Percentiles rank a stretch among this genome's conserved stretches.
Conservation (phyloP, 2,888 invertebrate genomes). For the Mimachlamys varia region DNA sequence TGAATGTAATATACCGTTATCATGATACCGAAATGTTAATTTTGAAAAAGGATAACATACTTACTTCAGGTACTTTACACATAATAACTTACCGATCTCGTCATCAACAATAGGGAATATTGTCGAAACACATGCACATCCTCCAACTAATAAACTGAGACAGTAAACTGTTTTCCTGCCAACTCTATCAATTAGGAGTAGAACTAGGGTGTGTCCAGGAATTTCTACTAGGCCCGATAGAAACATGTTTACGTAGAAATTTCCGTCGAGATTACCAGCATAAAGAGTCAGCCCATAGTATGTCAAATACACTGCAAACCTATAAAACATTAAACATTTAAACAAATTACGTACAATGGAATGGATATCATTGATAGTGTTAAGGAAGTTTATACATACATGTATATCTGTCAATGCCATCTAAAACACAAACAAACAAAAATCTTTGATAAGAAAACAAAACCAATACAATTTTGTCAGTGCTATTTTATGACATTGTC, state of each 20-base stretch:
- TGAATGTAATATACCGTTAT: too few species aligned
- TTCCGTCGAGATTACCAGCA: conserved; percentile 42
- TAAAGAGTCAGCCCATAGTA: conserved; percentile 47
- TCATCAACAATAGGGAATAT: conserved; percentile 43
- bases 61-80: too few species aligned
- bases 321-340: not conserved
- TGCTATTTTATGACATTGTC: too few species aligned
- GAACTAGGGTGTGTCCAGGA: conserved; percentile 40
- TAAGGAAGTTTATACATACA: too few species aligned
- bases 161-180: conserved; percentile 44
- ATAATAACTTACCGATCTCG: not conserved
- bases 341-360: too few species aligned
- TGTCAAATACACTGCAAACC: conserved; percentile 44
- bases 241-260: conserved; percentile 46
- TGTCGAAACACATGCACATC: conserved; percentile 45
- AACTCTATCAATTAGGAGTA: conserved; percentile 41
- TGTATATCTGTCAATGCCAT: too few species aligned
- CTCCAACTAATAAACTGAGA: conserved; percentile 41
- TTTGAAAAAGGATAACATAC: too few species aligned
- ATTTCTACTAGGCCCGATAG: conserved; percentile 44
- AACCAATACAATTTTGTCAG: too few species aligned
- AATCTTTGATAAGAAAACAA: too few species aligned
- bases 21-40: not conserved
- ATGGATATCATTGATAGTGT: too few species aligned
- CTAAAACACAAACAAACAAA: too few species aligned